phyloP scores from a whole-genome alignment of 2,113 vertebrate species.

The Chionis minor region DNA sequence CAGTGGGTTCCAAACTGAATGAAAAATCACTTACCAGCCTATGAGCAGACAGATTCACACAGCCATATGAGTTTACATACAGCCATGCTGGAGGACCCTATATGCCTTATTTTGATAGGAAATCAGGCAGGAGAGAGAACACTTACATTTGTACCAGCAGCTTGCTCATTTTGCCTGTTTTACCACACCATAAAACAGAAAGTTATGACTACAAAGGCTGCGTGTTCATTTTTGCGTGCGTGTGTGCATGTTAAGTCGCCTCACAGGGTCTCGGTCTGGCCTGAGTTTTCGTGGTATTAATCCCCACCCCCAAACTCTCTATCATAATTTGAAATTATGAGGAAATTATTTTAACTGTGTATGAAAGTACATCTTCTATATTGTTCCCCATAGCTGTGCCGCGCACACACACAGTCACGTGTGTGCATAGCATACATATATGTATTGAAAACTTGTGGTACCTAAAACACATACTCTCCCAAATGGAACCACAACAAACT shows the following conservation, averaged over 20 bases:
- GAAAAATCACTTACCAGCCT: background rate
- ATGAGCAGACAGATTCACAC: background rate
- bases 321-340: background rate
- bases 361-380: background rate
- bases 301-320: background rate
- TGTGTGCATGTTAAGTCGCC: background rate
- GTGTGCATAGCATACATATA: background rate
- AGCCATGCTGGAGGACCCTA: background rate
- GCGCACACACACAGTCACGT: background rate
- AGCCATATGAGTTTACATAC: background rate
- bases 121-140: background rate
- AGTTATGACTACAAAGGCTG: background rate
- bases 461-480: background rate
- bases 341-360: background rate
- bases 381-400: background rate
- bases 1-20: background rate
- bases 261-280: background rate
- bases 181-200: background rate
- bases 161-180: background rate
- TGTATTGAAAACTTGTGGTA: background rate
- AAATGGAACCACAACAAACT: background rate
- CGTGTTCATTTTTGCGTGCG: background rate
- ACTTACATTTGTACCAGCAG: background rate
- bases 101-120: background rate
- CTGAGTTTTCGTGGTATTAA: background rate